These are phyloP conservation scores for Ailuropoda melanoleuca DNA, from an alignment of 2,113 vertebrate species.

Conservation along the genomic window DNA sequence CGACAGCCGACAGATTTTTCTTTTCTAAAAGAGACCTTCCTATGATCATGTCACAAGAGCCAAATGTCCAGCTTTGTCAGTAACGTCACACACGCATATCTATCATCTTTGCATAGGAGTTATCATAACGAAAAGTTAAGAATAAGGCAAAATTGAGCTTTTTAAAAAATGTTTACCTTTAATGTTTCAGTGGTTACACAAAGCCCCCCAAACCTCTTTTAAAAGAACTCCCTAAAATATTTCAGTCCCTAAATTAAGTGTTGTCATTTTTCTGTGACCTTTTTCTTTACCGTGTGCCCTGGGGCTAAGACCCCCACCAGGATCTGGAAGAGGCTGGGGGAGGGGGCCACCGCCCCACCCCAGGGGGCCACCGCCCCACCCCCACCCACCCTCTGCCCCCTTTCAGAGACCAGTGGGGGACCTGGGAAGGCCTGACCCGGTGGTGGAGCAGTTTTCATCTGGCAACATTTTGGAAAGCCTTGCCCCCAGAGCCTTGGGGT, in stretches of 20 bases:
- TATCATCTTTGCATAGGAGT: neutral
- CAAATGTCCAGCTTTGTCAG: neutral
- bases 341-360: too few relatives aligned
- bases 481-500: fast-evolving
- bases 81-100: neutral
- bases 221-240: neutral
- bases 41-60: neutral
- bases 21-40: neutral
- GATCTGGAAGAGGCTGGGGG: too few relatives aligned
- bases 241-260: neutral
- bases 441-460: neutral
- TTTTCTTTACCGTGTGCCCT: neutral
- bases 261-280: neutral
- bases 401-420: neutral
- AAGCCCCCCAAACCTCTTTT: neutral
- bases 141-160: neutral
- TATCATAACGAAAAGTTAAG: neutral
- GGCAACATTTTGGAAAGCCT: neutral
- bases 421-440: too few relatives aligned
- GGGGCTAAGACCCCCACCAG: fast-evolving
- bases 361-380: neutral
- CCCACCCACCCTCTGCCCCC: neutral
- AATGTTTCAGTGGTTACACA: neutral
- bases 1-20: neutral
- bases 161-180: neutral